A percentile compares a stretch with the other conserved stretches of the same genome.
phyloP scores from a whole-genome alignment of 2,797 vertebrate species.

The Trachops cirrhosus region DNA sequence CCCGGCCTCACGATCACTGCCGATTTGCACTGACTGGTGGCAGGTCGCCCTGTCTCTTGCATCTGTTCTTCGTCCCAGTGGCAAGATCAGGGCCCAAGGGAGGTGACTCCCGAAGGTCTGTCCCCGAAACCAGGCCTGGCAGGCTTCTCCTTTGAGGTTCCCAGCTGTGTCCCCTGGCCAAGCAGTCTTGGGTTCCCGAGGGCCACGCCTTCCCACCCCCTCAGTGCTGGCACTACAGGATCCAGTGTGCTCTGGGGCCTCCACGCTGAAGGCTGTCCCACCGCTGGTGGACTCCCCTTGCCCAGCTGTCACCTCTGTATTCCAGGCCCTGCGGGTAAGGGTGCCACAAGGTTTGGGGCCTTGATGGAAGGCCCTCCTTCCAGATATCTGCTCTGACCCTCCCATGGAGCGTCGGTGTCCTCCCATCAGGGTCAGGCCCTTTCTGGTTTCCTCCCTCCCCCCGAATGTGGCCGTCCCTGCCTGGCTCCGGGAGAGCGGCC shows the following conservation, averaged over 20 bases:
- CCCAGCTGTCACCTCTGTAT: background rate
- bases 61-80: background rate
- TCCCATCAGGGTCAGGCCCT: background rate
- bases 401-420: accelerated
- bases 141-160: background rate
- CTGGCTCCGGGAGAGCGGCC: background rate
- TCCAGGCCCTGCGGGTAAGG: background rate
- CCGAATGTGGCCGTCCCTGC: background rate
- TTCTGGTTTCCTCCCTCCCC: background rate
- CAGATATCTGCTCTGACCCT: background rate
- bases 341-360: background rate
- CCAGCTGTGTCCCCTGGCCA: background rate
- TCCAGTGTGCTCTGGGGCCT: too few relatives aligned
- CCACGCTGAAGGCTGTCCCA: background rate
- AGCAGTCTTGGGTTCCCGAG: background rate
- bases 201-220: background rate
- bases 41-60: accelerated
- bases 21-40: background rate
- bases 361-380: background rate
- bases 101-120: background rate
- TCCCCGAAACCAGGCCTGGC: background rate
- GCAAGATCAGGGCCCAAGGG: background rate
- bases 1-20: background rate
- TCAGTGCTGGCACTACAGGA: background rate
- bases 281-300: background rate